A percentile compares a stretch with the other conserved stretches of the same genome.
Evolutionary conservation across 2,797 vertebrate species (phyloP).

Genomic region (Molossus alvarezi): DNA sequence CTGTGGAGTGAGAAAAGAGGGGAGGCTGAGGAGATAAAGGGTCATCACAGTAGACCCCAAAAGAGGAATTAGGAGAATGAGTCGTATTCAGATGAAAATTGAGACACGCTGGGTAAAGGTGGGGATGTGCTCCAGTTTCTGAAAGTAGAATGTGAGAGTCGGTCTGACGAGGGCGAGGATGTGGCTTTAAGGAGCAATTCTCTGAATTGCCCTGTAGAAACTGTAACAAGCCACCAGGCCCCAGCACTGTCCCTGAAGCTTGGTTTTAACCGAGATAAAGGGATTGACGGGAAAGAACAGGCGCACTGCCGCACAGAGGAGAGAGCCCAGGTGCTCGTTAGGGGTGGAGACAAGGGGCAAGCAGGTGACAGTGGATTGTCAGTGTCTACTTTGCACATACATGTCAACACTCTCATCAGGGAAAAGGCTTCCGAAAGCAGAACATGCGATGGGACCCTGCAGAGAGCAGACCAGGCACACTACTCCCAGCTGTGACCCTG

Average conservation of each 20-base stretch:
- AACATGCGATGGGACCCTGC: background rate
- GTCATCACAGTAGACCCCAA: background rate
- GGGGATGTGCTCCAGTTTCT: background rate
- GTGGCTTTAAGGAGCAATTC: background rate
- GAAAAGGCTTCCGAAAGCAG: background rate
- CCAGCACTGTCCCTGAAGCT: too few species aligned
- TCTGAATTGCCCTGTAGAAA: background rate
- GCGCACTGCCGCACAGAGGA: background rate
- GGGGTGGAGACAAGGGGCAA: background rate
- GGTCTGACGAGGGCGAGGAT: background rate
- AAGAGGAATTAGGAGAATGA: background rate
- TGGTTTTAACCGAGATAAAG: background rate
- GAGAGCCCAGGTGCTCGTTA: background rate
- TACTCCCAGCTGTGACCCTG: accelerated
- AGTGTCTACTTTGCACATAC: background rate
- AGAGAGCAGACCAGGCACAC: background rate
- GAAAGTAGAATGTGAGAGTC: background rate
- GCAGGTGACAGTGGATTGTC: background rate
- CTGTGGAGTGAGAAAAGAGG: background rate
- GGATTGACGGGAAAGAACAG: background rate
- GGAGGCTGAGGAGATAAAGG: background rate
- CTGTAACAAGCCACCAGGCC: background rate
- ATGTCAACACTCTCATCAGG: background rate
- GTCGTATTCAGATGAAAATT: background rate
- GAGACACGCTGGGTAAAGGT: background rate